Conservation (phyloP, 2,113 vertebrate species). For the Seriola aureovittata region DNA sequence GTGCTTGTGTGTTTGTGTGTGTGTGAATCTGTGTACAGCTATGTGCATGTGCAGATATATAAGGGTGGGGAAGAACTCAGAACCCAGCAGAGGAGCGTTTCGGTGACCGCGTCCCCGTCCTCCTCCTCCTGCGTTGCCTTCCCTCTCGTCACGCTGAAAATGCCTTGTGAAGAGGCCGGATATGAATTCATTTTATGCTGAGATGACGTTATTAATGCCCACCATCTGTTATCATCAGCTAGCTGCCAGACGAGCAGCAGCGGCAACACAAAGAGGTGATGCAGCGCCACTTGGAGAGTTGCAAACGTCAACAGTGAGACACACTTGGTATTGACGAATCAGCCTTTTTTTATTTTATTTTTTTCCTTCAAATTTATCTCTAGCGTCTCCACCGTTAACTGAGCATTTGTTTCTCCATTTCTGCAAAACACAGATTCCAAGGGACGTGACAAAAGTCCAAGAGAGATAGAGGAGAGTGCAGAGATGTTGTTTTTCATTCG, state of each 20-base stretch:
- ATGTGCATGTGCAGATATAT: conserved; percentile 58
- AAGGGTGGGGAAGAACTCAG: conserved; percentile 10
- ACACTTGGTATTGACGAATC: conserved; percentile 48
- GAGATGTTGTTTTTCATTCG: background rate
- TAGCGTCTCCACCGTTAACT: background rate
- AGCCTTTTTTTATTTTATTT: conserved; percentile 2
- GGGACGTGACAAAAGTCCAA: background rate
- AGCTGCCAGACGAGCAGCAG: conserved; percentile 67
- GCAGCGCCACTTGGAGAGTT: conserved; percentile 41
- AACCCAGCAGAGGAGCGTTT: conserved; percentile 47
- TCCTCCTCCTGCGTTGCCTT: conserved; percentile 9
- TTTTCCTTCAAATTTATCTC: background rate
- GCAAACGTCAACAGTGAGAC: conserved; percentile 57
- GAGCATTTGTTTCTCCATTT: conserved; percentile 17
- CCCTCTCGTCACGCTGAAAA: conserved; percentile 47
- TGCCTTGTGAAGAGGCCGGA: conserved; percentile 65
- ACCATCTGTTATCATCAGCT: conserved; percentile 78
- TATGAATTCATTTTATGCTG: conserved; percentile 79
- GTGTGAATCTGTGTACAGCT: conserved; percentile 32
- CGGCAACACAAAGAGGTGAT: conserved; percentile 49
- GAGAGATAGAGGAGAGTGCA: conserved; percentile 1
- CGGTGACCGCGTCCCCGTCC: conserved; percentile 1
- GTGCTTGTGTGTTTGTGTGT: conserved; percentile 26
- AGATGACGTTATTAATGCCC: conserved; percentile 79
- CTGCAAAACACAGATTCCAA: conserved; percentile 17